Evolutionary conservation across 2,113 vertebrate species (phyloP).

Genomic region (Vidua chalybeata): DNA sequence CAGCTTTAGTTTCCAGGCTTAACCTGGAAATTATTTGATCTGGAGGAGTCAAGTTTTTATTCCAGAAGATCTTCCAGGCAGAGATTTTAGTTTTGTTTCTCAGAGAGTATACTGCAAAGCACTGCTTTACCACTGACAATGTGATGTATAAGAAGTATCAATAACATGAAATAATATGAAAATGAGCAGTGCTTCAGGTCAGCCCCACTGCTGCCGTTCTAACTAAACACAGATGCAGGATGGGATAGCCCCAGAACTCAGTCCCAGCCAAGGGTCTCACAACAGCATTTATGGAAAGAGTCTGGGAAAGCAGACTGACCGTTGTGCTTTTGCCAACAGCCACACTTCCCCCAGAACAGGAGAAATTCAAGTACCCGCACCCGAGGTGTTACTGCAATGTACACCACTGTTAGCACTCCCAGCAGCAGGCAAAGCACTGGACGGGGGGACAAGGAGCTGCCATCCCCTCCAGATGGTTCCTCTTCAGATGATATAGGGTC

Average conservation of each 20-base stretch:
- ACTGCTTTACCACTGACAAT: not conserved
- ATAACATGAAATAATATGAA: not conserved
- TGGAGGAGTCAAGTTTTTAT: not conserved
- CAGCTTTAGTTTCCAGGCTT: not conserved
- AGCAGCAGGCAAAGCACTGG: slow-evolving; percentile 17
- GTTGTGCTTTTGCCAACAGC: not conserved
- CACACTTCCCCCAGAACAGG: not conserved
- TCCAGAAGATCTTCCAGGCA: not conserved
- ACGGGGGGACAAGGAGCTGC: not conserved
- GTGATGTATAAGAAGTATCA: not conserved
- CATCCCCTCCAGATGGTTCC: not conserved
- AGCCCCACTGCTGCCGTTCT: not conserved
- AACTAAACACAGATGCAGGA: not conserved
- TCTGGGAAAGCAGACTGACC: not conserved
- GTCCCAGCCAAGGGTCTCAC: not conserved
- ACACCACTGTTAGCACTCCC: slow-evolving; percentile 34
- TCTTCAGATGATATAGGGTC: not conserved
- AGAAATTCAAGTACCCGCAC: not conserved
- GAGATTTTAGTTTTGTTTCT: not conserved
- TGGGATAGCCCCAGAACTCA: not conserved
- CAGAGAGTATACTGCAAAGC: not conserved
- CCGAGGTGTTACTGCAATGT: not conserved
- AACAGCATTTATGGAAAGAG: not conserved
- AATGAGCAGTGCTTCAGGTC: not conserved
- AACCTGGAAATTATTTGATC: not conserved